Conservation (phyloP, 2,113 vertebrate genomes). For the Montifringilla adamsi region DNA sequence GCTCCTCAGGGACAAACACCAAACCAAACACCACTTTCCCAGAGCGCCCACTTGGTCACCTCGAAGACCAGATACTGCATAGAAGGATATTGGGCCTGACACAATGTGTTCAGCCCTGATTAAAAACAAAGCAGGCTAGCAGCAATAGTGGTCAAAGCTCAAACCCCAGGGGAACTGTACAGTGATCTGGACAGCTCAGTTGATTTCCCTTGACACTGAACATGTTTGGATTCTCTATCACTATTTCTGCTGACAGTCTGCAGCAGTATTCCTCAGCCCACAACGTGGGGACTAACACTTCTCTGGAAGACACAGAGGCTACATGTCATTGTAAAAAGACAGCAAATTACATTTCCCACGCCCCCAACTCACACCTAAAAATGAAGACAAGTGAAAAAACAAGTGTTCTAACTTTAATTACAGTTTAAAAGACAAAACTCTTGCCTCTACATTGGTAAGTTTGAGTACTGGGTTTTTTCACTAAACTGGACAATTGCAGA, state of each 20-base stretch:
- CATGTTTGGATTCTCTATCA: neutral
- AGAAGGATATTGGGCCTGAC: neutral
- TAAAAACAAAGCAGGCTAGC: neutral
- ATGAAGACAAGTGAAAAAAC: neutral
- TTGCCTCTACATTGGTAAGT: neutral
- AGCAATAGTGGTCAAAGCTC: neutral
- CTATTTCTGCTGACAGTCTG: neutral
- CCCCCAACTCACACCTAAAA: neutral
- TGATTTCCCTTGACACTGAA: neutral
- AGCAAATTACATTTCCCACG: neutral
- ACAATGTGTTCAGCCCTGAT: neutral
- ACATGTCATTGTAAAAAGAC: neutral
- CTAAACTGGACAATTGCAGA: neutral
- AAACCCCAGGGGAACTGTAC: neutral
- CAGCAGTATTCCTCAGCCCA: neutral
- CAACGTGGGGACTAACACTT: neutral
- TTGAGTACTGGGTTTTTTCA: neutral
- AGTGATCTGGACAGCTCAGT: neutral
- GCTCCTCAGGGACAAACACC: neutral
- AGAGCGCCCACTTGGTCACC: neutral
- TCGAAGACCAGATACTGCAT: neutral
- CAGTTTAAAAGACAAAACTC: neutral
- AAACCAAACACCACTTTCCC: neutral
- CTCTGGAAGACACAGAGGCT: neutral
- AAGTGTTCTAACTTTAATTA: neutral